These are phyloP conservation scores for Diarsia dahlii DNA, from an alignment of 2,888 invertebrate genomes.

Conservation along the genomic window DNA sequence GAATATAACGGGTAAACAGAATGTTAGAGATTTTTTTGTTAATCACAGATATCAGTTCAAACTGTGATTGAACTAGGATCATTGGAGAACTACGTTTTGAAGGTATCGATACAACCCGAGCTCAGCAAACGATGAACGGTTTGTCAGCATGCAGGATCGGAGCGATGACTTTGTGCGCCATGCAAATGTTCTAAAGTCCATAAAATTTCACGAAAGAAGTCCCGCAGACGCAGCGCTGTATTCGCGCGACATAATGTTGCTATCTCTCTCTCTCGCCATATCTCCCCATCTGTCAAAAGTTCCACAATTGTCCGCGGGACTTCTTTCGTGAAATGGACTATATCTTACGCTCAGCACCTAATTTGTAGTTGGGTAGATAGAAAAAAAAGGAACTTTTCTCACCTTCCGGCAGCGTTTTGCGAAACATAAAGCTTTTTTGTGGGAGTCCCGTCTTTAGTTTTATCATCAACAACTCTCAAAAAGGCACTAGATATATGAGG, in stretches of 20 bases:
- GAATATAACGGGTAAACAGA: slow-evolving; percentile 30
- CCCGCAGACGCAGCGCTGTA: no score
- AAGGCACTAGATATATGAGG: slow-evolving; percentile 91
- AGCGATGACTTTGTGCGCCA: not conserved
- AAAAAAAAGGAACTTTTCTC: slow-evolving; percentile 53
- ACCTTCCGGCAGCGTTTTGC: slow-evolving; percentile 95
- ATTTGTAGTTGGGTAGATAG: not conserved
- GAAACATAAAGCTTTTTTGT: slow-evolving; percentile 92
- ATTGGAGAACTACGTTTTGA: not conserved
- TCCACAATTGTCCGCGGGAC: no score
- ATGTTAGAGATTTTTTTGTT: not conserved
- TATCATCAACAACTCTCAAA: slow-evolving; percentile 90
- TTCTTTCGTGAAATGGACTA: no score
- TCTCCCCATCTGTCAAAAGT: no score
- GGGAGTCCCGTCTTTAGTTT: slow-evolving; percentile 78
- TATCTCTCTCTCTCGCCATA: no score
- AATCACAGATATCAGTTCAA: not conserved
- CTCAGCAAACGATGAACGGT: not conserved
- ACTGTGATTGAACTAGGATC: not conserved
- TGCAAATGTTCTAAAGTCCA: not conserved
- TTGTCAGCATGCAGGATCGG: not conserved
- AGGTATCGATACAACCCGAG: not conserved
- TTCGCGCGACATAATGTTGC: no score
- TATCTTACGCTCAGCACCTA: not conserved
- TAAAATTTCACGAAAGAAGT: no score